Conservation (phyloP, 2,797 vertebrate genomes). For the Hippocampus kuda region DNA sequence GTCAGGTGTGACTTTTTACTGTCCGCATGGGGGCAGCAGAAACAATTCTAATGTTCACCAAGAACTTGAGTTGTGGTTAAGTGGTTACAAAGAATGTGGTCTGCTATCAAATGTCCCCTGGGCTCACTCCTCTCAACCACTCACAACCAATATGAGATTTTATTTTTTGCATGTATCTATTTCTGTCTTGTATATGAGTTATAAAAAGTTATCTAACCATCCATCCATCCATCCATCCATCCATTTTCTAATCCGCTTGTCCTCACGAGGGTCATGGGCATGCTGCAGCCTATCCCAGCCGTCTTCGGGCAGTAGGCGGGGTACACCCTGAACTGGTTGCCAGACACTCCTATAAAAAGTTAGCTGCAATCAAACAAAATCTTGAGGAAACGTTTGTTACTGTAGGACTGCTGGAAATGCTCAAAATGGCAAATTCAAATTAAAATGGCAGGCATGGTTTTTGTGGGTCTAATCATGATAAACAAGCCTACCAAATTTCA, state of each 20-base stretch:
- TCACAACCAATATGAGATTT: neutral
- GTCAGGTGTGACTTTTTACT: neutral
- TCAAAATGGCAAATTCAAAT: too few relatives aligned
- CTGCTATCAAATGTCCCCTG: neutral
- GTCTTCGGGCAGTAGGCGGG: too few relatives aligned
- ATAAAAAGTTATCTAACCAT: too few relatives aligned
- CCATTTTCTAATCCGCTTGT: too few relatives aligned
- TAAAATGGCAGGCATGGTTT: too few relatives aligned
- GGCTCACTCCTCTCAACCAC: neutral
- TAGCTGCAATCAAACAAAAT: neutral
- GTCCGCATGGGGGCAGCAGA: conserved; percentile 8
- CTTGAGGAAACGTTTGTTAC: neutral
- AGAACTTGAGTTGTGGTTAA: neutral
- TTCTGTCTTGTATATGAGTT: neutral
- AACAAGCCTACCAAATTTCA: too few relatives aligned
- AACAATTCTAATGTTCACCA: neutral
- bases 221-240: too few relatives aligned
- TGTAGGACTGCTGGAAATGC: neutral
- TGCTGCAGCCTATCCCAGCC: too few relatives aligned
- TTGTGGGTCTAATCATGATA: too few relatives aligned
- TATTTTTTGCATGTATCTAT: neutral
- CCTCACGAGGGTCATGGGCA: too few relatives aligned
- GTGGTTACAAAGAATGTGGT: neutral
- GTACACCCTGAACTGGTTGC: too few relatives aligned
- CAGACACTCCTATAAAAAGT: too few relatives aligned